phyloP scores from a whole-genome alignment of 2,888 invertebrate species.

The Marronus borbonicus region DNA sequence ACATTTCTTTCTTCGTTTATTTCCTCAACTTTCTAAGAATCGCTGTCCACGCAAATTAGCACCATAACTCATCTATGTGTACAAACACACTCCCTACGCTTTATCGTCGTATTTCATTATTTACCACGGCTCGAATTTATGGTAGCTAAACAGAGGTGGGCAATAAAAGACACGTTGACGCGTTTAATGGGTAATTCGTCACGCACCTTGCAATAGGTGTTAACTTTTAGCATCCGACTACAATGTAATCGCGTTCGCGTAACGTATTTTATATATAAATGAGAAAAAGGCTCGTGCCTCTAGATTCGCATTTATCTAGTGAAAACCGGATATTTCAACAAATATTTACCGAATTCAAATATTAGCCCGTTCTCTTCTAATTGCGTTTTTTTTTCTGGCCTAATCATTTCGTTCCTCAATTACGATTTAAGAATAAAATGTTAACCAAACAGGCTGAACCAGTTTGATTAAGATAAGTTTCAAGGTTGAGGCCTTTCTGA shows the following conservation, averaged over 20 bases:
- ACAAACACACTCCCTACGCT: no score
- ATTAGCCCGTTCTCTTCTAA: slow-evolving; percentile 8
- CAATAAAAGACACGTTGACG: slow-evolving; percentile 22
- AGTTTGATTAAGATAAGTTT: no score
- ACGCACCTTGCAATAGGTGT: slow-evolving; percentile 5
- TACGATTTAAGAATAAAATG: background rate
- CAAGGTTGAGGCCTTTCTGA: no score
- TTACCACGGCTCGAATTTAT: slow-evolving; percentile 11
- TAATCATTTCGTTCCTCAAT: slow-evolving; percentile 12
- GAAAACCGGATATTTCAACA: slow-evolving; percentile 28
- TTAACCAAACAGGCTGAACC: no score
- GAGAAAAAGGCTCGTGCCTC: slow-evolving; percentile 1
- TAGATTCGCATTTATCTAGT: slow-evolving; percentile 20
- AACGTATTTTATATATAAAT: background rate
- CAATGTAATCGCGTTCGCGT: background rate
- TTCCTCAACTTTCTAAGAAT: no score
- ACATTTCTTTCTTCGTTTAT: no score
- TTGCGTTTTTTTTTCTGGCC: background rate
- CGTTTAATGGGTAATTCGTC: slow-evolving; percentile 19
- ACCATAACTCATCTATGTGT: no score
- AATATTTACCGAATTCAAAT: slow-evolving; percentile 26
- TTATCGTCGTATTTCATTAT: background rate
- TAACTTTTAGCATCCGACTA: slow-evolving; percentile 4
- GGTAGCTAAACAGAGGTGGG: slow-evolving; percentile 18
- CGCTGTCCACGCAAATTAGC: no score